Conservation (phyloP, 2,797 vertebrate genomes). For the Cyclura pinguis region DNA sequence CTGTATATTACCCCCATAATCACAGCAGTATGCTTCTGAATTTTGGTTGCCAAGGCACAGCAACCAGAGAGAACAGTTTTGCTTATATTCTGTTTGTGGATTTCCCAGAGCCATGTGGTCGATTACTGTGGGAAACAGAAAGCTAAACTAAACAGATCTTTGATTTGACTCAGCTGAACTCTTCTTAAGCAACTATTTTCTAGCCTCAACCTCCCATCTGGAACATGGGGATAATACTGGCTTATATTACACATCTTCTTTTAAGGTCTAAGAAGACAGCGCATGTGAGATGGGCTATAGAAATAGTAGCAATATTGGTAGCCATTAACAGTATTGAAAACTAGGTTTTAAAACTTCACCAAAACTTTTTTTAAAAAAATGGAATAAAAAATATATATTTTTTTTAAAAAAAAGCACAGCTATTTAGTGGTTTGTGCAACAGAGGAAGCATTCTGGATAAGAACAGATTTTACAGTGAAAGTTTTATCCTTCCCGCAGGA, state of each 20-base stretch:
- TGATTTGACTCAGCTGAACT: neutral
- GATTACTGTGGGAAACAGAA: neutral
- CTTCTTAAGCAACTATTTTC: neutral
- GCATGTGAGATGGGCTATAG: neutral
- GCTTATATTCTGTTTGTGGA: neutral
- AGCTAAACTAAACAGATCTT: too few relatives aligned
- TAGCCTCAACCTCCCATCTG: neutral
- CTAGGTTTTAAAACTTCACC: neutral
- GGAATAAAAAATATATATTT: conserved; percentile 26
- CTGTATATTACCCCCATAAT: neutral
- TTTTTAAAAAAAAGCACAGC: neutral
- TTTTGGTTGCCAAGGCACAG: neutral
- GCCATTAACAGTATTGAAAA: neutral
- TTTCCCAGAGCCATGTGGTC: neutral
- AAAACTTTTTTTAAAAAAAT: neutral
- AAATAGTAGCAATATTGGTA: neutral
- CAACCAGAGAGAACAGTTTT: neutral
- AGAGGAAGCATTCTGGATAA: conserved; percentile 34
- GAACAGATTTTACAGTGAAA: conserved; percentile 44
- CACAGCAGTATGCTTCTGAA: neutral
- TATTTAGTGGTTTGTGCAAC: neutral
- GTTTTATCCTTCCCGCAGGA: conserved; percentile 78
- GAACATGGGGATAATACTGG: neutral
- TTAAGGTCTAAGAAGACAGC: neutral
- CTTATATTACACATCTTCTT: neutral